Percentiles rank a stretch among this genome's conserved stretches.
Evolutionary conservation across 2,113 vertebrate species (phyloP).

Genomic region (Cyanoderma ruficeps): DNA sequence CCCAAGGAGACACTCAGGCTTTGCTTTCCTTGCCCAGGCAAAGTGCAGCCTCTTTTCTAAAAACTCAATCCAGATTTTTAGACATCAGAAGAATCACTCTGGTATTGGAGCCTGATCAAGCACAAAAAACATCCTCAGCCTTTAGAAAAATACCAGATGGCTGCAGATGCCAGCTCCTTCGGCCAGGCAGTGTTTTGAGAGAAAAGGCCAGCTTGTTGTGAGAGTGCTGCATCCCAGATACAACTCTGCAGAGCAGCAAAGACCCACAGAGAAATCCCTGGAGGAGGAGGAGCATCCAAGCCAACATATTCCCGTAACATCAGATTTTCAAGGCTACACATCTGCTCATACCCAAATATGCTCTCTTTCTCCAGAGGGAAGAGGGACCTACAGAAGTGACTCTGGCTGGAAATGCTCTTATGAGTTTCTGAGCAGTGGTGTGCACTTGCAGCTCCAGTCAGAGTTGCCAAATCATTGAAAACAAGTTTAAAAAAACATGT

Average conservation of each 20-base stretch:
- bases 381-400: neutral
- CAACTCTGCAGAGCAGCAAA: neutral
- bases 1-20: neutral
- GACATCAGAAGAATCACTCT: slow-evolving; percentile 8
- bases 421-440: neutral
- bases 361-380: slow-evolving; percentile 2
- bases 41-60: neutral
- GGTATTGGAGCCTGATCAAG: slow-evolving; percentile 20
- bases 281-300: neutral
- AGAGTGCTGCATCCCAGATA: slow-evolving; percentile 2
- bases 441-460: neutral
- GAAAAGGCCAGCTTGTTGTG: slow-evolving; percentile 19
- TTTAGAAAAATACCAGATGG: slow-evolving; percentile 43
- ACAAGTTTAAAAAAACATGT: neutral
- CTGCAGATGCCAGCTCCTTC: slow-evolving; percentile 45
- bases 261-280: neutral
- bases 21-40: slow-evolving; percentile 1
- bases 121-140: slow-evolving; percentile 19
- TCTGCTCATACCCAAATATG: neutral
- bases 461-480: slow-evolving; percentile 1
- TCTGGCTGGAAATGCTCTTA: slow-evolving; percentile 7
- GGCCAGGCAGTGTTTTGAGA: slow-evolving; percentile 11
- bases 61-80: slow-evolving; percentile 31
- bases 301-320: neutral
- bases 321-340: neutral